Conservation (phyloP, 1,140 invertebrate genomes). For the Bombus sylvicola region DNA sequence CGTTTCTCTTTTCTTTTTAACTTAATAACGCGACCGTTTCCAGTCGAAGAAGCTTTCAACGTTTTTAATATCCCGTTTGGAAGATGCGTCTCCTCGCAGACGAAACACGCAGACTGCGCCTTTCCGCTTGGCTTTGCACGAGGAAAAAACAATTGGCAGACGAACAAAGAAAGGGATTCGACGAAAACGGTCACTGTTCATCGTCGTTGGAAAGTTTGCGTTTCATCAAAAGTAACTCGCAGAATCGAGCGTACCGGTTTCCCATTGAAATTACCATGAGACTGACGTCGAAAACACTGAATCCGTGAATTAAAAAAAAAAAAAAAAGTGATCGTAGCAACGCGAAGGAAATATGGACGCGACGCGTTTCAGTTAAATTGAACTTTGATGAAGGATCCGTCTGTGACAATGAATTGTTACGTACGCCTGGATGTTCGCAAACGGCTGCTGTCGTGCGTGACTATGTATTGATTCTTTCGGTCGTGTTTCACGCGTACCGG, state of each 20-base stretch:
- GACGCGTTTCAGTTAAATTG: conserved; percentile 37
- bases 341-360: conserved; percentile 29
- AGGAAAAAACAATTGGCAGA: conserved; percentile 24
- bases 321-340: background rate
- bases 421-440: conserved; percentile 6
- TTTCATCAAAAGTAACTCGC: background rate
- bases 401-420: conserved; percentile 43
- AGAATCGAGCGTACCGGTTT: background rate
- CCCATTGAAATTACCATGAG: background rate
- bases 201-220: background rate
- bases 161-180: background rate
- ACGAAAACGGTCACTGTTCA: conserved; percentile 6
- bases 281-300: background rate
- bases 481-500: conserved; percentile 12
- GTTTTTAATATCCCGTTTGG: conserved; percentile 22
- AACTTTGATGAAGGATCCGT: conserved; percentile 50
- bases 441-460: background rate
- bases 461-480: conserved; percentile 14
- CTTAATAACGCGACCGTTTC: conserved; percentile 12
- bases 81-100: background rate
- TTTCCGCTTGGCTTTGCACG: background rate
- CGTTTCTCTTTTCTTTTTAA: background rate
- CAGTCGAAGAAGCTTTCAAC: background rate
- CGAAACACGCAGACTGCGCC: background rate
- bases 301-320: background rate